phyloP scores from a whole-genome alignment of 2,113 vertebrate species.

The Amazona guildingii region DNA sequence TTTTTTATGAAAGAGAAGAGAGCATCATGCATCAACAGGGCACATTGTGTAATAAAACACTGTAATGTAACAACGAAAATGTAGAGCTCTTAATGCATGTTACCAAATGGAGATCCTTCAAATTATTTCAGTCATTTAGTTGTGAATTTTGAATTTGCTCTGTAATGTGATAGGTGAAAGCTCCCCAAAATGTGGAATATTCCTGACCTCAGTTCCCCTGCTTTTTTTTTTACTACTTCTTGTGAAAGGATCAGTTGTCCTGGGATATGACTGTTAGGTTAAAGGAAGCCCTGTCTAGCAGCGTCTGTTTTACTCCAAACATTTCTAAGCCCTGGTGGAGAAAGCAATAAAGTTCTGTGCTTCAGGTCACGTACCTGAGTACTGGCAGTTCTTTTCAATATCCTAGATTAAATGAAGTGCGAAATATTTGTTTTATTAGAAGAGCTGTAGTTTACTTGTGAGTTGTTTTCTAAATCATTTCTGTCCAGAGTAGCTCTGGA shows the following conservation, averaged over 20 bases:
- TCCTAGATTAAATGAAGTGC: conserved; percentile 80
- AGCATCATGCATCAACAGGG: fast-evolving
- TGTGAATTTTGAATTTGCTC: not conserved
- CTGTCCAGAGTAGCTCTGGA: conserved; percentile 53
- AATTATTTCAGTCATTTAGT: not conserved
- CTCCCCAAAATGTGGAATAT: not conserved
- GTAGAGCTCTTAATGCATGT: not conserved
- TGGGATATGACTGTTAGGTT: not conserved
- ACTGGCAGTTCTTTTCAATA: conserved; percentile 77
- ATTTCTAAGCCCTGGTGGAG: conserved; percentile 46
- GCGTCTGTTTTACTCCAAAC: conserved; percentile 61
- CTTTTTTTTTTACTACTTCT: not conserved
- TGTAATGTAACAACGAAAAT: not conserved
- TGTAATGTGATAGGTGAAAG: not conserved
- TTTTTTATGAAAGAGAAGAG: not conserved
- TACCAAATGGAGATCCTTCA: not conserved
- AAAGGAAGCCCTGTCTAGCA: conserved; percentile 40
- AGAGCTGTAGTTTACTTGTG: conserved; percentile 72
- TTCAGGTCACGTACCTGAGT: conserved; percentile 73
- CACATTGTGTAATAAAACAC: not conserved
- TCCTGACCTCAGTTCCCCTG: not conserved
- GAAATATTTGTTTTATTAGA: conserved; percentile 80
- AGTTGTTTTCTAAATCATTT: conserved; percentile 65
- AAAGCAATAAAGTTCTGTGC: conserved; percentile 66
- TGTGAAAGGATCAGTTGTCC: not conserved